Base-by-base conservation (phyloP, 2,888 invertebrate genomes). In the Diaphora mendica region DNA sequence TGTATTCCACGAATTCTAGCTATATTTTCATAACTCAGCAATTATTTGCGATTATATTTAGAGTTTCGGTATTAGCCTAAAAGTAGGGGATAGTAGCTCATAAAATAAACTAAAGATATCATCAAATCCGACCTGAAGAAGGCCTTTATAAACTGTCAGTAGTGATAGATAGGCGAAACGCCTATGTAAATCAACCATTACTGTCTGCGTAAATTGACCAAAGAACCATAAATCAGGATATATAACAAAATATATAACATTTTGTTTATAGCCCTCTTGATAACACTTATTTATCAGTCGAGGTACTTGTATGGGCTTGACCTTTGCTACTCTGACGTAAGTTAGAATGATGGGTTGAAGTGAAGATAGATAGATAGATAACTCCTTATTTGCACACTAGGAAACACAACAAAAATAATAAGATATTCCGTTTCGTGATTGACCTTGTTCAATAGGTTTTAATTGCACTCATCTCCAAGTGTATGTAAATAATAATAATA, bases 181-280 rank as follows among this genome's bases (percentile, higher is more conserved):
- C 8, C 68, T 30, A 55, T 55, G 51, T 55, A 67, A 55, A 80
- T 79, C 76, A 71, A 62, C 26, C 70, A 73, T 15, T 39, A 69
- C 72, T 79, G 81, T 86, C 85, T 85, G 82, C 85, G 86, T 85
- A 87, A 87, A 86, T 82, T 82, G 79, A 76, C 82, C 79, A 80
- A 75, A 81, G 79, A 71, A 69, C 76, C 78, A 86, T 86, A 83
- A 86, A 82, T 87, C 82, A 82, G 62, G 65, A 72, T 70, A 77
- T 39, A 65, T 76, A 74, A 72, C 74, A 23, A 44, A 68, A 68
- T 64, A 48, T 64, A 68, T 68, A 69, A n/a, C 68, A 42, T 33
- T 77, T 81, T 78, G 81, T 84, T 85, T 85, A 84, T 83, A 44
- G 73, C 77, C 30, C 62, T 71, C 73, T 78, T 74, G 81, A 85